Evolutionary conservation across 2,113 vertebrate species (phyloP).

Genomic region (Acanthochromis polyacanthus): DNA sequence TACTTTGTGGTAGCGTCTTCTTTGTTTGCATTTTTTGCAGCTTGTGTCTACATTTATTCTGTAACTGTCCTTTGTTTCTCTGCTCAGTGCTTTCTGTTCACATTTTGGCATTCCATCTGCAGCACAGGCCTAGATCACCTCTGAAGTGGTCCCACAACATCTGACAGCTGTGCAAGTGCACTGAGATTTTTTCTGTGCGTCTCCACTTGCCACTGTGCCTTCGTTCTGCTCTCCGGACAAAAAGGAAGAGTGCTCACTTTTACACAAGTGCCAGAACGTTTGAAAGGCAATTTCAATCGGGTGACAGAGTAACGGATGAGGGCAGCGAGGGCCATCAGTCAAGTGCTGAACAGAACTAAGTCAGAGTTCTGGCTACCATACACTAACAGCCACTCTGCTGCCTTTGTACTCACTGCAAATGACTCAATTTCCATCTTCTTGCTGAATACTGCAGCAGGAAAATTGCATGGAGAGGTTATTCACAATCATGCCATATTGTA

Average conservation of each 20-base stretch:
- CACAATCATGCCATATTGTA: conserved; percentile 26
- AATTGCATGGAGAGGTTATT: conserved; percentile 49
- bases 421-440: conserved; percentile 56
- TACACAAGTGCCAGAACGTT: conserved; percentile 65
- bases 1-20: conserved; percentile 7
- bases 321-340: conserved; percentile 75
- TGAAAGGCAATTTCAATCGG: conserved; percentile 79
- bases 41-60: background rate
- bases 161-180: conserved; percentile 49
- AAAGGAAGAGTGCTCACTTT: conserved; percentile 59
- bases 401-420: conserved; percentile 48
- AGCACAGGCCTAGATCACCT: conserved; percentile 4
- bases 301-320: conserved; percentile 80
- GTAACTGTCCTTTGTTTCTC: background rate
- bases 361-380: conserved; percentile 73
- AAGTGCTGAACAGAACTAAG: conserved; percentile 66
- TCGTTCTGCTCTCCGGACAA: conserved; percentile 42
- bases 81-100: conserved; percentile 2
- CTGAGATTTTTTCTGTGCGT: conserved; percentile 41
- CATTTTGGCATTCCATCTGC: conserved; percentile 29
- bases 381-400: conserved; percentile 67
- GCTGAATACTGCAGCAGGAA: conserved; percentile 29
- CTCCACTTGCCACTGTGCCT: conserved; percentile 54
- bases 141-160: conserved; percentile 33
- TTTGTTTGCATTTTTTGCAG: conserved; percentile 15